Evolutionary conservation across 1,140 invertebrate species (phyloP).

Genomic region (Acromyrmex echinatior): DNA sequence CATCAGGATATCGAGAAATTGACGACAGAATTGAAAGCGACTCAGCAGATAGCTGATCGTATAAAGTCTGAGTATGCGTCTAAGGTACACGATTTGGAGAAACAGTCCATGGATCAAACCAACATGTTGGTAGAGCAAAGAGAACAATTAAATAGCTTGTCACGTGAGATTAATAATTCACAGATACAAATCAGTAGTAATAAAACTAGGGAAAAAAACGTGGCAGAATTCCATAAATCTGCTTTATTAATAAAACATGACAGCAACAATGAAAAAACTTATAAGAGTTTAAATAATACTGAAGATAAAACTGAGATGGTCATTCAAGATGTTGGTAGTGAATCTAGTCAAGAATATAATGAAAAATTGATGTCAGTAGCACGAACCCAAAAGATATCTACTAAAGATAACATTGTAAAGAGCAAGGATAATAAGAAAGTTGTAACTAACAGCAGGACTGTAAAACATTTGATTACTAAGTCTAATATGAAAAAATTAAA

Average conservation of each 20-base stretch:
- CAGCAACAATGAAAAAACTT: conserved; percentile 23
- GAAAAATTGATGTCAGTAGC: conserved; percentile 14
- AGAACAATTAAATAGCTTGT: conserved; percentile 81
- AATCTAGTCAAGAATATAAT: conserved; percentile 64
- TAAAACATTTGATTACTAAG: not conserved
- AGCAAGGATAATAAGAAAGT: not conserved
- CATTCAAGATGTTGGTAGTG: conserved; percentile 64
- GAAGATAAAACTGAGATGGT: conserved; percentile 1
- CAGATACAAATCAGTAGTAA: conserved; percentile 61
- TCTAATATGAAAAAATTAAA: conserved; percentile 11
- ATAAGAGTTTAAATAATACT: not conserved
- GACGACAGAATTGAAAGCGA: conserved; percentile 81
- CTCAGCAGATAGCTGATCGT: conserved; percentile 77
- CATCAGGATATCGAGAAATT: conserved; percentile 82
- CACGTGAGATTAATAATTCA: conserved; percentile 71
- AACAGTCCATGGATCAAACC: conserved; percentile 79
- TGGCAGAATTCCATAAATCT: conserved; percentile 4
- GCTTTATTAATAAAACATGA: not conserved
- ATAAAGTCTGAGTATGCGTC: conserved; percentile 82
- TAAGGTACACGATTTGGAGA: conserved; percentile 83
- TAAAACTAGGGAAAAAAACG: conserved; percentile 29
- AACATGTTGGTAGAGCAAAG: conserved; percentile 80
- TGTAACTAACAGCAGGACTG: not conserved
- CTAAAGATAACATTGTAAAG: not conserved
- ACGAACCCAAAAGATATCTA: not conserved